A percentile compares a stretch with the other conserved stretches of the same genome.
Conservation (phyloP, 2,888 invertebrate genomes). For the Theodoxus fluviatilis region DNA sequence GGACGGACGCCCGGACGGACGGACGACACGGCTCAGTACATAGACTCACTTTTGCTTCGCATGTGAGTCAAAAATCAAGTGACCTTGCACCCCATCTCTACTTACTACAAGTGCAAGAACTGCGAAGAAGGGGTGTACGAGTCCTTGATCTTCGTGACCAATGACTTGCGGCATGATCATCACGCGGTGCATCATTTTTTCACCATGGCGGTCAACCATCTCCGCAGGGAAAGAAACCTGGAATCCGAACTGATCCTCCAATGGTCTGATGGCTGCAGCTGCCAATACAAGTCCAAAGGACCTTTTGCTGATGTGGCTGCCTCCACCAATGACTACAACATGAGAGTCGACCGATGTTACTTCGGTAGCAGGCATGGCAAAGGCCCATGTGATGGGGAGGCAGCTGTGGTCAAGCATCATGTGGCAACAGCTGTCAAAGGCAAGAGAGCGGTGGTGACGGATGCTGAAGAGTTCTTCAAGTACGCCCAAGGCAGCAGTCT, state of each 20-base stretch:
- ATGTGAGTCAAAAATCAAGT: too few relatives aligned
- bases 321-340: neutral
- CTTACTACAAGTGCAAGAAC: neutral
- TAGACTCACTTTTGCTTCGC: too few relatives aligned
- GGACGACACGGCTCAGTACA: too few relatives aligned
- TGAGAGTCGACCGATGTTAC: neutral
- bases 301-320: constrained; percentile 13
- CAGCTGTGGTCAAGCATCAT: neutral
- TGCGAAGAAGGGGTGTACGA: neutral
- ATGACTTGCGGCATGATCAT: neutral
- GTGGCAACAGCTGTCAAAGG: neutral
- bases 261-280: constrained; percentile 9
- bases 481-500: too few relatives aligned
- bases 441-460: neutral
- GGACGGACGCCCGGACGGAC: too few relatives aligned
- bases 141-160: neutral
- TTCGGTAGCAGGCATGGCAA: constrained; percentile 14
- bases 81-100: neutral
- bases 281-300: constrained; percentile 4
- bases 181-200: neutral
- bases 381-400: constrained; percentile 8
- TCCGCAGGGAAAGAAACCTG: neutral
- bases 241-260: neutral
- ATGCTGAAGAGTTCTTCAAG: too few relatives aligned
- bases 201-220: neutral